These are phyloP conservation scores for Chirona hameri DNA, from an alignment of 2,888 invertebrate genomes.

Conservation along the genomic window DNA sequence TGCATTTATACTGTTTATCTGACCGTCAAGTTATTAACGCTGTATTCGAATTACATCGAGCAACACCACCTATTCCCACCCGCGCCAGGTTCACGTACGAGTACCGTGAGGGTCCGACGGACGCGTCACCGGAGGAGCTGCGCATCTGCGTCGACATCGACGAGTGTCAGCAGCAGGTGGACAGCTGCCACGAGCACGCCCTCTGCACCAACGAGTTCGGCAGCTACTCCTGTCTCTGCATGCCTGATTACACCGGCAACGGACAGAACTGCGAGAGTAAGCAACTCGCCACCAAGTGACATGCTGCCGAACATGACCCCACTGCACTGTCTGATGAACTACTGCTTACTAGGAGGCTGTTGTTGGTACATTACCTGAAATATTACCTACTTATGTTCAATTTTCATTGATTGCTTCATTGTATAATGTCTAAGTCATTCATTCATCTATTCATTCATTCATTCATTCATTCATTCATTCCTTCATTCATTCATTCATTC, in stretches of 20 bases:
- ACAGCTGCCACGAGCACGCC: slow-evolving; percentile 69
- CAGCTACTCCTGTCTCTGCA: slow-evolving; percentile 74
- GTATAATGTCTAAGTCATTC: no score
- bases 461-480: no score
- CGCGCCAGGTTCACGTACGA: slow-evolving; percentile 72
- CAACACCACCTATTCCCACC: slow-evolving; percentile 40
- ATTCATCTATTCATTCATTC: no score
- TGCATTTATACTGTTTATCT: no score
- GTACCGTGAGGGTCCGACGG: slow-evolving; percentile 57
- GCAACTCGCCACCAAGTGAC: slow-evolving; percentile 34
- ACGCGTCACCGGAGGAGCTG: slow-evolving; percentile 45
- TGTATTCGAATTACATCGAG: background rate
- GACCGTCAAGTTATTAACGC: no score
- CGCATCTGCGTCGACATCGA: slow-evolving; percentile 52
- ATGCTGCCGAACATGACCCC: no score
- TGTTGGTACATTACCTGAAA: no score
- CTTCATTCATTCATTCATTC: no score
- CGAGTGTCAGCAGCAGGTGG: slow-evolving; percentile 54
- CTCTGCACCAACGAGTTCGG: slow-evolving; percentile 76
- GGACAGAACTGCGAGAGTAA: slow-evolving; percentile 65
- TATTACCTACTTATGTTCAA: no score
- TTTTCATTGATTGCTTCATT: no score
- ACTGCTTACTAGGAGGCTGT: no score
- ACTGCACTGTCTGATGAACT: no score
- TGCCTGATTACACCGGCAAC: slow-evolving; percentile 70